These are phyloP conservation scores for Leucopternis melanops DNA, from an alignment of 2,113 vertebrate species.

Conservation along the genomic window DNA sequence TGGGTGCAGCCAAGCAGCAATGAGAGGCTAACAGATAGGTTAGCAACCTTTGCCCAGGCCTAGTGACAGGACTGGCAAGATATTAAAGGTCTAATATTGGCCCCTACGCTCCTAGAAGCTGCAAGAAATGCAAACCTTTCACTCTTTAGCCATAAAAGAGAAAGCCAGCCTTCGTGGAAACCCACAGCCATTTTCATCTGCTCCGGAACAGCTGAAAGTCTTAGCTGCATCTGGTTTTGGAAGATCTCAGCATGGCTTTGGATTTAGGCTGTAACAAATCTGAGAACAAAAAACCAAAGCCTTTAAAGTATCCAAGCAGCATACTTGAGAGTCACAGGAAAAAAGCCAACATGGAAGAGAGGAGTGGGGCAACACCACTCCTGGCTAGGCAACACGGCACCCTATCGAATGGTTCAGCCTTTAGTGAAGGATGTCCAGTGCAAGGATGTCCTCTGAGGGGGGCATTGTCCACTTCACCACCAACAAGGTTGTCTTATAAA, in stretches of 20 bases:
- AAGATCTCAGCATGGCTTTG: not conserved
- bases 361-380: not conserved
- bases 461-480: not conserved
- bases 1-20: not conserved
- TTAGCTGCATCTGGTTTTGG: not conserved
- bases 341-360: not conserved
- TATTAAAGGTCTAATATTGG: not conserved
- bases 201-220: not conserved
- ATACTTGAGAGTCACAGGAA: not conserved
- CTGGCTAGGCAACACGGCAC: not conserved
- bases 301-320: not conserved
- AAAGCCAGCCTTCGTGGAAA: not conserved
- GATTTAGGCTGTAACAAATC: not conserved
- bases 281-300: not conserved
- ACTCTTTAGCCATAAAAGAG: not conserved
- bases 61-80: not conserved
- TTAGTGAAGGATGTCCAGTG: not conserved
- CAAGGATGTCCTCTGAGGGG: not conserved
- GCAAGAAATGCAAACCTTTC: not conserved
- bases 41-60: not conserved
- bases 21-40: not conserved
- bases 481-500: not conserved
- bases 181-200: conserved; percentile 10
- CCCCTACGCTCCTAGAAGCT: not conserved
- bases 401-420: not conserved